Evolutionary conservation across 2,113 vertebrate species (phyloP), one percentile per base, ranked within the genome.

Genomic region (Chaetura pelagica): DNA sequence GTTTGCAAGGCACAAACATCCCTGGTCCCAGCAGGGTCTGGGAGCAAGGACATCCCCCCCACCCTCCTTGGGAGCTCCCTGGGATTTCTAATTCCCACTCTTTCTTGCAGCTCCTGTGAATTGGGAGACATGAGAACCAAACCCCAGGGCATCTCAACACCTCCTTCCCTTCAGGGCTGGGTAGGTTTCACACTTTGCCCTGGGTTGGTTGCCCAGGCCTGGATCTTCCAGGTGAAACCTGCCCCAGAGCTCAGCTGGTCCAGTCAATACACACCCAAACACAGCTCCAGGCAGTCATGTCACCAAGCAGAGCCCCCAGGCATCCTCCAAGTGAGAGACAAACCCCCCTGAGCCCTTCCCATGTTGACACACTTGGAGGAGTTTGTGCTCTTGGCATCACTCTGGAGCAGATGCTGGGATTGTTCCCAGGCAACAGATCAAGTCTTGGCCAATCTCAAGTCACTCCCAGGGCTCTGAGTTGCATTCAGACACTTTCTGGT

Each of bases 121-220:
- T 0, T 14, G 20, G 54, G 22, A 77, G 9, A n/a, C 5, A 69
- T 0, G 0, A 69, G 32, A 66, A 23, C 32, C 51, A 40, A 54
- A 3, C 20, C 59, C 23, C 1, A 1, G 32, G 38, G 58, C 58
- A 61, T 4, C 44, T 55, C 59, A 76, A 1, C 44, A 23, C 23
- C n/a, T 80, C 46, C 54, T 20, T 38, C 20, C 72, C 24, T 71
- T 27, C 19, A 54, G 52, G 17, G 38, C 18, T 32, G 6, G 5
- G 8, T 18, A 51, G 52, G 34, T 12, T 83, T 38, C 10, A 38
- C 10, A 38, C 38, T 38, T 38, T 38, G 38, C 38, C 38, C 38
- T 38, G 38, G 38, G 38, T 10, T 38, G 38, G 38, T 10, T 38
- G 38, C 38, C 38, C 38, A 38, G 38, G 4, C 16, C 82, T 32